phyloP scores from a whole-genome alignment of 1,140 invertebrate species.

The Trissolcus basalis region DNA sequence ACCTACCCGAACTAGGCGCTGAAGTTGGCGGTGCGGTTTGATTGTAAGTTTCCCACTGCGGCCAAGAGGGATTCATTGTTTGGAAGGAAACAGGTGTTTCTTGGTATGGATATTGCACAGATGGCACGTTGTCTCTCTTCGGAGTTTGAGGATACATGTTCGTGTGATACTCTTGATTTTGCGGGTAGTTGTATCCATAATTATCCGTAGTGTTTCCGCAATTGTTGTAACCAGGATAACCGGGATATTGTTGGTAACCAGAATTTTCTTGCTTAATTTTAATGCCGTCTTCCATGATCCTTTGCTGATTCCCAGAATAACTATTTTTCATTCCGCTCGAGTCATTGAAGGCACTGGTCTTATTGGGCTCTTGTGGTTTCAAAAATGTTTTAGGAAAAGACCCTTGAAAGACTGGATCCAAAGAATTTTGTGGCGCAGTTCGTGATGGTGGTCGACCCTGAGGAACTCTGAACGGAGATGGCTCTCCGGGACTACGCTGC shows the following conservation, averaged over 20 bases:
- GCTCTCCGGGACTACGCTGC: slow-evolving; percentile 64
- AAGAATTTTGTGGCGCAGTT: slow-evolving; percentile 69
- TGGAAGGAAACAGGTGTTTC: slow-evolving; percentile 66
- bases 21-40: slow-evolving; percentile 49
- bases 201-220: slow-evolving; percentile 69
- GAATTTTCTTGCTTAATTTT: slow-evolving; percentile 69
- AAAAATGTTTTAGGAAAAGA: slow-evolving; percentile 68
- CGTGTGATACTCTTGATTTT: slow-evolving; percentile 62
- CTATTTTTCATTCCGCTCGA: slow-evolving; percentile 18
- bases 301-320: slow-evolving; percentile 32
- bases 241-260: slow-evolving; percentile 66
- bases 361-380: slow-evolving; percentile 71
- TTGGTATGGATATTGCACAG: slow-evolving; percentile 71
- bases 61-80: slow-evolving; percentile 69
- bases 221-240: slow-evolving; percentile 68
- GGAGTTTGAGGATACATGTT: slow-evolving; percentile 69
- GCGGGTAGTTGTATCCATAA: slow-evolving; percentile 62
- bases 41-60: slow-evolving; percentile 71
- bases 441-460: slow-evolving; percentile 81
- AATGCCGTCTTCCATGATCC: slow-evolving; percentile 14
- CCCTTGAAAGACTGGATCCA: slow-evolving; percentile 63
- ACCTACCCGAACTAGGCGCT: slow-evolving; percentile 36
- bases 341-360: slow-evolving; percentile 59
- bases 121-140: slow-evolving; percentile 65
- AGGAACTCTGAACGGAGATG: slow-evolving; percentile 80